Evolutionary conservation across 2,113 vertebrate genomes (phyloP), one percentile per base, ranked within the genome.

Genomic region (Phalacrocorax carbo): DNA sequence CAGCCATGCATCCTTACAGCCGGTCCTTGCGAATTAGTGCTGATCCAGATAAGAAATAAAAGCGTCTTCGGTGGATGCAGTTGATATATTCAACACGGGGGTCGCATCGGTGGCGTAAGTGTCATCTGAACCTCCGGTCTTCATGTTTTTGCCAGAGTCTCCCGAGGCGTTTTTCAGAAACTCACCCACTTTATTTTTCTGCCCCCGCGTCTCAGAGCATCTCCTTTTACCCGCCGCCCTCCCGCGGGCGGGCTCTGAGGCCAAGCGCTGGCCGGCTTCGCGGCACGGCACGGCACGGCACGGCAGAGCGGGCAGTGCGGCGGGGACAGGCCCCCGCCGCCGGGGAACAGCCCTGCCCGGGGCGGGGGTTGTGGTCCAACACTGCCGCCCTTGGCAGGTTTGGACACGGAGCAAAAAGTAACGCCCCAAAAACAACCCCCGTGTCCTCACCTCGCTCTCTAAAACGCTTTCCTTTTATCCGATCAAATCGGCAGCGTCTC

Each of bases 401-500:
- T 8, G 44, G 52, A 5, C 20, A 4, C 1, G 3, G 51, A 49
- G 52, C 18, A 5, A 46, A 58, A 32, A 5, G 16, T 5, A 25
- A 15, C 2, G 12, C 34, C 29, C 2, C 2, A 55, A 36, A 38
- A 4, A 7, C 54, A 15, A 15, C 2, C 46, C n/a, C 58, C 0
- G 4, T 32, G 51, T 38, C 22, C 36, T 60, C 34, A 1, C 9
- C n/a, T 13, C 6, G 1, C 2, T n/a, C 46, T 1, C 1, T 14
- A 8, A 30, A 10, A 13, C 4, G 6, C 48, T 73, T 36, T 7
- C 30, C 25, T 66, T 17, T 26, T 7, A 6, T 10, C 26, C 1
- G 0, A 1, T 27, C 4, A 1, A 0, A 13, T 4, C 0, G 0
- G 68, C 61, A 65, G 40, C 1, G 0, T 34, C 44, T 32, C 64